Evolutionary conservation across 2,113 vertebrate species (phyloP).

Genomic region (Varanus komodoensis): DNA sequence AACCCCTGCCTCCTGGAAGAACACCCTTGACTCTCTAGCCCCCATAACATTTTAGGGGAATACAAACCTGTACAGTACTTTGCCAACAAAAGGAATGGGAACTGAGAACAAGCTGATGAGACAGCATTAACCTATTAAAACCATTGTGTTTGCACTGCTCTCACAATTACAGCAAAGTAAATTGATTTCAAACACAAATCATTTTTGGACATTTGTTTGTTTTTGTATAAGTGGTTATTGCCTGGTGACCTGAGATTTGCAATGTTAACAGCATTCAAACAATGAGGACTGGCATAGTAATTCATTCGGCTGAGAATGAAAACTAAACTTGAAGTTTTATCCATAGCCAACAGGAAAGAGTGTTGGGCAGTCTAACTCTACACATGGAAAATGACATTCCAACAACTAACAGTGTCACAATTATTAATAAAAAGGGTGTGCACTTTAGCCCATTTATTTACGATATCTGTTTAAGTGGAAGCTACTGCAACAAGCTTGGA

Average conservation of each 20-base stretch:
- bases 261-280: conserved; percentile 14
- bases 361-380: background rate
- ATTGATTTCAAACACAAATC: conserved; percentile 36
- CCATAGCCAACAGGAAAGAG: background rate
- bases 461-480: background rate
- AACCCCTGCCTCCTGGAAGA: no score
- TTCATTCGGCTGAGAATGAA: conserved; percentile 6
- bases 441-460: background rate
- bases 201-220: conserved; percentile 21
- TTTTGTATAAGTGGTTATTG: conserved; percentile 21
- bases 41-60: background rate
- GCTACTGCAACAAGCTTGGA: background rate
- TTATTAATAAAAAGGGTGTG: background rate
- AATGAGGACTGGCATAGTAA: conserved; percentile 10
- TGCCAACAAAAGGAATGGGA: conserved; percentile 28
- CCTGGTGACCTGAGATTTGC: background rate
- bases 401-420: background rate
- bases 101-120: conserved; percentile 9
- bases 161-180: conserved; percentile 31
- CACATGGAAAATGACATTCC: background rate
- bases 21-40: conserved; percentile 11
- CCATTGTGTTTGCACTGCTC: conserved; percentile 12
- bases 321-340: background rate
- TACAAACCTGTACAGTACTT: background rate
- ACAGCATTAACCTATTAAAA: conserved; percentile 26